A percentile compares a stretch with the other conserved stretches of the same genome.
These are phyloP conservation scores for Eupsilia transversa DNA, from an alignment of 2,888 invertebrate species.

Conservation along the genomic window DNA sequence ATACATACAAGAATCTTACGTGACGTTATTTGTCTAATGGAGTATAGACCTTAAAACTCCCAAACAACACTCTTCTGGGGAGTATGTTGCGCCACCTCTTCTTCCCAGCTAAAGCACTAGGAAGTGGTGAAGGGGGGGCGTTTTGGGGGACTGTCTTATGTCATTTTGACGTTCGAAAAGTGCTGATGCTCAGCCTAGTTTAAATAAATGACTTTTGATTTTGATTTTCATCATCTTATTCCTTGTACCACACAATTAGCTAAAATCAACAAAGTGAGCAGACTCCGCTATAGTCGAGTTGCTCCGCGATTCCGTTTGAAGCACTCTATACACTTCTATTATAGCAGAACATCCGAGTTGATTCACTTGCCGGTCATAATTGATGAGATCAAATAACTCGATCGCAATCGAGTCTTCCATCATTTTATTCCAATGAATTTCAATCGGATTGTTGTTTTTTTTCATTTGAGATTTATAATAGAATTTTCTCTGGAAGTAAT, in stretches of 20 bases:
- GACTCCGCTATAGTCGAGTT: slow-evolving; percentile 21
- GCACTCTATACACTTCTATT: slow-evolving; percentile 37
- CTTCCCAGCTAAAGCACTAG: too few relatives aligned
- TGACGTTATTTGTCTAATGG: too few relatives aligned
- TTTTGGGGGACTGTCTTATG: too few relatives aligned
- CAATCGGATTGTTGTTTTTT: neutral
- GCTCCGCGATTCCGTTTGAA: slow-evolving; percentile 41
- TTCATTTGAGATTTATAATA: neutral
- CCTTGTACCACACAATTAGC: slow-evolving; percentile 42
- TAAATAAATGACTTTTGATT: too few relatives aligned
- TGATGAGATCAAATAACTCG: slow-evolving; percentile 44
- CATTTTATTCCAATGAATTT: slow-evolving; percentile 5
- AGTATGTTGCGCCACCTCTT: too few relatives aligned
- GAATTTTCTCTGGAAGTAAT: neutral
- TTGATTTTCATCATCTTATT: too few relatives aligned
- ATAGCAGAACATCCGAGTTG: slow-evolving; percentile 35
- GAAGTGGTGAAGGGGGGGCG: too few relatives aligned
- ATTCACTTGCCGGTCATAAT: slow-evolving; percentile 43
- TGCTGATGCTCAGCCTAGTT: too few relatives aligned
- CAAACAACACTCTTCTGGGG: too few relatives aligned
- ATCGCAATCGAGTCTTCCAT: slow-evolving; percentile 10
- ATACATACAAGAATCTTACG: too few relatives aligned
- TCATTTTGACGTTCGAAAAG: too few relatives aligned
- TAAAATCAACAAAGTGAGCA: slow-evolving; percentile 56
- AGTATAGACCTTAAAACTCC: too few relatives aligned